These are phyloP conservation scores for Platyscapa corneri DNA, from an alignment of 1,140 invertebrate genomes.

Conservation along the genomic window DNA sequence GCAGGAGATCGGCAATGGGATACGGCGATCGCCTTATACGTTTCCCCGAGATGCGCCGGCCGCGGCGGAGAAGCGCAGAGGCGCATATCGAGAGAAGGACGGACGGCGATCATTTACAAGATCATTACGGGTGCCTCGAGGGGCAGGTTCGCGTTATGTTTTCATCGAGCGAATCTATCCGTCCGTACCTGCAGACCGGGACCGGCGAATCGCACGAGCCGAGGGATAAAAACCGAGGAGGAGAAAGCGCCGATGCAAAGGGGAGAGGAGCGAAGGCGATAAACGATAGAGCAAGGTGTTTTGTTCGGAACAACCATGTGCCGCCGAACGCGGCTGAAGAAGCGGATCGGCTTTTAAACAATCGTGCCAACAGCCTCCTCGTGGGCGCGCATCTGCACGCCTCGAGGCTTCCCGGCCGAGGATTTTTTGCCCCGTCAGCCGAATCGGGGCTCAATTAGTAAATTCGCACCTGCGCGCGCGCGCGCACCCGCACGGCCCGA, in stretches of 20 bases:
- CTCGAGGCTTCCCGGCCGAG: too few relatives aligned
- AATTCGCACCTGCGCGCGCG: too few relatives aligned
- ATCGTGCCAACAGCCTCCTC: not conserved
- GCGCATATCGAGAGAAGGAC: not conserved
- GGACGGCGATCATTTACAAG: conserved; percentile 53
- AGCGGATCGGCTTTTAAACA: not conserved
- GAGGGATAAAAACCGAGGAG: not conserved
- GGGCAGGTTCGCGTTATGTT: conserved; percentile 34
- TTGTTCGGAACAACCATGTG: not conserved
- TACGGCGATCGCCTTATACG: conserved; percentile 24
- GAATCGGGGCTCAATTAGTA: too few relatives aligned
- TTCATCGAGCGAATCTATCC: conserved; percentile 54
- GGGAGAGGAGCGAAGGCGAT: not conserved
- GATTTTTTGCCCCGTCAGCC: too few relatives aligned
- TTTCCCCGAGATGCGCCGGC: conserved; percentile 10
- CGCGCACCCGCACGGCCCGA: too few relatives aligned
- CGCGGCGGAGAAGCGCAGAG: not conserved
- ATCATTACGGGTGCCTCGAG: conserved; percentile 51
- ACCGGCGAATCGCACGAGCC: conserved; percentile 4
- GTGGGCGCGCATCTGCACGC: too few relatives aligned
- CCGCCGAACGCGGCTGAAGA: too few relatives aligned
- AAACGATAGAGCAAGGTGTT: conserved; percentile 6
- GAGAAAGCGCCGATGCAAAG: not conserved
- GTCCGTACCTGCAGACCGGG: not conserved
- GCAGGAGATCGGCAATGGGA: not conserved